These are phyloP conservation scores for Hoplodrina blanda DNA, from an alignment of 2,888 invertebrate genomes.

Conservation along the genomic window DNA sequence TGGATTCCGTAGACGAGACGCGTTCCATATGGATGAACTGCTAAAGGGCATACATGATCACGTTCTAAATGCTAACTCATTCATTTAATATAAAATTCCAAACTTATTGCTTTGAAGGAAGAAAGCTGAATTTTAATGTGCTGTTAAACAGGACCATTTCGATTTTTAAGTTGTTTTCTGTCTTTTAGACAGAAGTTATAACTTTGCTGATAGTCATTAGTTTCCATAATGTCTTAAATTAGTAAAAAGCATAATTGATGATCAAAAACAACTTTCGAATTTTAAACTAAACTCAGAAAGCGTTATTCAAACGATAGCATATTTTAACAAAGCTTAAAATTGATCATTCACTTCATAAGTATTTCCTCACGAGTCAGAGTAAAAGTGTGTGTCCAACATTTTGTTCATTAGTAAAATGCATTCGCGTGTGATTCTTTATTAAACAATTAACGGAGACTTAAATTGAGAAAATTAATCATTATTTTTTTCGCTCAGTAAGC, in stretches of 20 bases:
- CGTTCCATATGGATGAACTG: constrained; percentile 88
- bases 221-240: background rate
- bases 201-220: background rate
- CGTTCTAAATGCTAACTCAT: constrained; percentile 71
- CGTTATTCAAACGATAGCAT: constrained; percentile 4
- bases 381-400: constrained; percentile 37
- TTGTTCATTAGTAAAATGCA: constrained; percentile 34
- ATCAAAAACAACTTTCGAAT: constrained; percentile 16
- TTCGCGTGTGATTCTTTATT: constrained; percentile 28
- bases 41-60: constrained; percentile 81
- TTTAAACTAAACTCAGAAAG: background rate
- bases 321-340: constrained; percentile 24
- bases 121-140: background rate
- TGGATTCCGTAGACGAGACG: constrained; percentile 87
- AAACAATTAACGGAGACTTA: constrained; percentile 38
- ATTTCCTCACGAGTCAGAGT: constrained; percentile 26
- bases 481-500: constrained; percentile 21
- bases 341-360: constrained; percentile 11
- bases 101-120: constrained; percentile 54
- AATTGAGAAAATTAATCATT: constrained; percentile 42
- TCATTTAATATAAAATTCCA: constrained; percentile 64
- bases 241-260: background rate
- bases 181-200: background rate
- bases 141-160: background rate
- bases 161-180: constrained; percentile 5